Conservation (phyloP, 2,888 invertebrate genomes). For the Ommatoiulus sabulosus region DNA sequence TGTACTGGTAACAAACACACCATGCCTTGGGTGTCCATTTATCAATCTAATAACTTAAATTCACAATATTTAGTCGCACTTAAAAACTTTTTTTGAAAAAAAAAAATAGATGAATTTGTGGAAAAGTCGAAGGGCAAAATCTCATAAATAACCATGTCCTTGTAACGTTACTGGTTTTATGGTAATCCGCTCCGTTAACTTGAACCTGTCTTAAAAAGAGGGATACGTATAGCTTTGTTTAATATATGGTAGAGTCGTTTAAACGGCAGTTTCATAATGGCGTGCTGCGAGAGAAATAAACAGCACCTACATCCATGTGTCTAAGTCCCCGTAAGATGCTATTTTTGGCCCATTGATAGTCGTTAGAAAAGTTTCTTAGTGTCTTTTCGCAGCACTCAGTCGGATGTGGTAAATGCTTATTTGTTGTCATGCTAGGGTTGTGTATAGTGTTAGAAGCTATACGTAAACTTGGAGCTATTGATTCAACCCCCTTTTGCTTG, state of each 20-base stretch:
- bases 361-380: slow-evolving; percentile 39
- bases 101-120: no score
- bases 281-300: neutral
- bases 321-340: slow-evolving; percentile 34
- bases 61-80: no score
- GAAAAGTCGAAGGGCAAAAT: no score
- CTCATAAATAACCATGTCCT: neutral
- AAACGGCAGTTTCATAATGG: slow-evolving; percentile 11
- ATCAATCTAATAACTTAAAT: no score
- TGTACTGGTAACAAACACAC: no score
- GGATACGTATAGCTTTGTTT: neutral
- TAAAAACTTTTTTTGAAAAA: no score
- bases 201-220: neutral
- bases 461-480: neutral
- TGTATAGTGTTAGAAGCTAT: neutral
- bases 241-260: neutral
- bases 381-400: slow-evolving; percentile 8
- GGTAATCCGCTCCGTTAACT: neutral
- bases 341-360: slow-evolving; percentile 30
- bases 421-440: slow-evolving; percentile 35
- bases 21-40: no score
- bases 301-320: neutral
- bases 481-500: slow-evolving; percentile 11
- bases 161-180: neutral
- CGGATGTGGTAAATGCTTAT: slow-evolving; percentile 43